Evolutionary conservation across 2,797 vertebrate genomes (phyloP), one percentile per base, ranked within the genome.

Genomic region (Anabas testudineus): DNA sequence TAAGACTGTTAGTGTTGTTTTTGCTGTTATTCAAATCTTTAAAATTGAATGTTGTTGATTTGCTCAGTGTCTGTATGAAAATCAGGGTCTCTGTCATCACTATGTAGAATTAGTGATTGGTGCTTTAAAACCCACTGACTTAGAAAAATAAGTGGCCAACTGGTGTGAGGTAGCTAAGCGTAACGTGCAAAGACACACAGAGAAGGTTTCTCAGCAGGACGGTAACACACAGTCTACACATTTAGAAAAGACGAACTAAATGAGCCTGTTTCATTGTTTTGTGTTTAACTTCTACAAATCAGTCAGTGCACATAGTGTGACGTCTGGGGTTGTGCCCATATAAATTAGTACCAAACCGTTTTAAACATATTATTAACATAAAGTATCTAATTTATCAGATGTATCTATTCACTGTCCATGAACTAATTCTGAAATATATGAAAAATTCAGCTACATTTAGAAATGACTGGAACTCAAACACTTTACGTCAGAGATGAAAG

Each of bases 171-270:
- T 52, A 41, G 46, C 57, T 37, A 2, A 57, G 52, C 28, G 24
- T 69, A 65, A 69, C 47, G 71, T 73, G 51, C 45, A n/a, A 41
- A 58, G 62, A 78, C 45, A 57, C 36, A 62, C 56, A 62, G 56
- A 56, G 21, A 49, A 54, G 47, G 68, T 43, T 64, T 53, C 69
- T 56, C 77, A 76, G 81, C 77, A 21, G 75, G 81, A 76, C 65
- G 54, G 68, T 66, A 51, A 26, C 32, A 57, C 21, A 59, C 8
- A 2, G 21, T 42, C 55, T 28, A 36, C 66, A 52, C 74, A 81
- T 83, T 75, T 73, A 77, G 67, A 74, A 59, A 24, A 16, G 36
- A 2, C 52, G 16, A 22, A 59, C 36, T 32, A n/a, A 43, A 58
- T 36, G 26, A 3, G 5, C 32, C 43, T 32, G 45, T 2, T 67